Evolutionary conservation across 2,888 invertebrate species (phyloP).

Genomic region (Sphaeridia pumilis): DNA sequence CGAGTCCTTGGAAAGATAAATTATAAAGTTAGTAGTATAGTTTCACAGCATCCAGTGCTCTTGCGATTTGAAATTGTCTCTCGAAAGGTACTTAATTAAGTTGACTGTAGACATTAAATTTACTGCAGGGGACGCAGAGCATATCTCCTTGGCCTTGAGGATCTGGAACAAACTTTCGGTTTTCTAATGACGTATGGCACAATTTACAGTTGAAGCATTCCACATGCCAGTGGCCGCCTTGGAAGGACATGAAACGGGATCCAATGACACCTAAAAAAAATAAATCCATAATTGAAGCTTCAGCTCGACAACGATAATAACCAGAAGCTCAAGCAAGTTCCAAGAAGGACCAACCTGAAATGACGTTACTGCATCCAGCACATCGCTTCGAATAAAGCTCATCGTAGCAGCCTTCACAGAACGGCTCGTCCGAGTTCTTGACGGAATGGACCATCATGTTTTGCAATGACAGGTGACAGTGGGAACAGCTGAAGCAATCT

Average conservation of each 20-base stretch:
- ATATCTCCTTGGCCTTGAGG: constrained; percentile 11
- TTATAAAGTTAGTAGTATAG: no score
- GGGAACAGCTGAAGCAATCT: constrained; percentile 14
- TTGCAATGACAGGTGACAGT: constrained; percentile 3
- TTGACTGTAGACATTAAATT: constrained; percentile 1
- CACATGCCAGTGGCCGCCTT: constrained; percentile 13
- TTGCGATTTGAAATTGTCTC: no score
- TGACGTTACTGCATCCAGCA: constrained; percentile 11
- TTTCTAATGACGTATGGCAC: constrained; percentile 17
- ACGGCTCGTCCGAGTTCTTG: constrained; percentile 7
- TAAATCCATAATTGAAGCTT: no score
- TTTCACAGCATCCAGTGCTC: no score
- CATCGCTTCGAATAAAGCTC: constrained; percentile 15
- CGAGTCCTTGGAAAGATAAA: no score
- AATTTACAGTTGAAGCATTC: constrained; percentile 13
- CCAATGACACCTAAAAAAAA: constrained; percentile 16
- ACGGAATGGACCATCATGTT: constrained; percentile 14
- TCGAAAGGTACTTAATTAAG: not conserved
- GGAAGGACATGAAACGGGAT: constrained; percentile 13
- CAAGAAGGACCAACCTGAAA: constrained; percentile 12
- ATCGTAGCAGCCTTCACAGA: constrained; percentile 16
- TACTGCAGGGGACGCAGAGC: constrained; percentile 13
- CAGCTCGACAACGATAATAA: no score
- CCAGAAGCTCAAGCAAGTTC: no score
- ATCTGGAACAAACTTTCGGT: constrained; percentile 16